phyloP scores from a whole-genome alignment of 2,797 vertebrate genomes.

The Podargus strigoides region DNA sequence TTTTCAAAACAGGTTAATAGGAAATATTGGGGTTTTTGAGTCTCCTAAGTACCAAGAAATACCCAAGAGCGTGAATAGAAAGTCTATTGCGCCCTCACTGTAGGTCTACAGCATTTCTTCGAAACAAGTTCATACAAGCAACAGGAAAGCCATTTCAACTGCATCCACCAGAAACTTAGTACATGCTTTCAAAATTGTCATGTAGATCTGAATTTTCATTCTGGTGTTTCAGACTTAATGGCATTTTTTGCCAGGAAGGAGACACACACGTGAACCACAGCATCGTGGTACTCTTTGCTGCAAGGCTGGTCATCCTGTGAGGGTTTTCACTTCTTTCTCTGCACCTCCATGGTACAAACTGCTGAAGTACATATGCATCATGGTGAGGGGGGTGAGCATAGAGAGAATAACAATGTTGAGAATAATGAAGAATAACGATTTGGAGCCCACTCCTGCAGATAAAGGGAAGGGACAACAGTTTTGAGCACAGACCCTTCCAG shows the following conservation, averaged over 20 bases:
- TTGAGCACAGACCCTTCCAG: neutral
- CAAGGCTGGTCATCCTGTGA: neutral
- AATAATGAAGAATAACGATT: too few relatives aligned
- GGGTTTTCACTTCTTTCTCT: neutral
- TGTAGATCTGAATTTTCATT: neutral
- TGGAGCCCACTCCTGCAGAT: neutral
- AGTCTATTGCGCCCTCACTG: constrained; percentile 19
- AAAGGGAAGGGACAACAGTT: neutral
- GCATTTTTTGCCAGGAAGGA: neutral
- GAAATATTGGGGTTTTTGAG: neutral
- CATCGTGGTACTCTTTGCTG: neutral
- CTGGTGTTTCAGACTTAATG: neutral
- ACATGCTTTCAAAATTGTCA: neutral
- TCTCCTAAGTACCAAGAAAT: constrained; percentile 15
- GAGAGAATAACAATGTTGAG: rapidly evolving
- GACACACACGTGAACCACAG: rapidly evolving
- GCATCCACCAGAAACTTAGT: neutral
- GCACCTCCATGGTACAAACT: rapidly evolving
- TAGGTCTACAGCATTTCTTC: neutral
- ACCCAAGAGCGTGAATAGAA: neutral
- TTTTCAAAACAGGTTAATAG: constrained; percentile 61
- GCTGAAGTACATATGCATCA: rapidly evolving
- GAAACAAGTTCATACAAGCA: neutral
- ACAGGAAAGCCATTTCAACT: neutral
- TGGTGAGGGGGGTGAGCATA: neutral